phyloP scores from a whole-genome alignment of 2,888 invertebrate species.

The Prosopocoilus inquinatus region DNA sequence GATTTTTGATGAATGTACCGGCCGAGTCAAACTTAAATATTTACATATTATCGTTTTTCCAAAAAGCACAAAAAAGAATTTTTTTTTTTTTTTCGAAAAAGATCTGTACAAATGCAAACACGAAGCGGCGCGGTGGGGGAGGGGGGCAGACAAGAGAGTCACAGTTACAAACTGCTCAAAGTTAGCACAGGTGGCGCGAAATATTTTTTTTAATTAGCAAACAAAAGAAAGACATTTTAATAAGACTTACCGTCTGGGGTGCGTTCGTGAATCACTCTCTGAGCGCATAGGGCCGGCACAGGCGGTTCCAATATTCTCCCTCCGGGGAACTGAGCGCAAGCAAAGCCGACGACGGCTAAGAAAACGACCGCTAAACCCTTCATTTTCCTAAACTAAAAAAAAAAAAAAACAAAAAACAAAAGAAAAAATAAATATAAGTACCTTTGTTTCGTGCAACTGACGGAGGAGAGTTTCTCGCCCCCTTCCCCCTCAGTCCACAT shows the following conservation, averaged over 20 bases:
- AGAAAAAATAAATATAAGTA: neutral
- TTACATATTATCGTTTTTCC: too few relatives aligned
- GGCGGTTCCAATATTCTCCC: constrained; percentile 79
- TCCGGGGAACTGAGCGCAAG: constrained; percentile 69
- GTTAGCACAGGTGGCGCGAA: too few relatives aligned
- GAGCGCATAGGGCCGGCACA: constrained; percentile 71
- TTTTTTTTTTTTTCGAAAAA: too few relatives aligned
- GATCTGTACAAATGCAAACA: too few relatives aligned
- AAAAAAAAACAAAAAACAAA: constrained; percentile 13
- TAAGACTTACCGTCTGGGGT: constrained; percentile 67
- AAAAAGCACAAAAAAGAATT: too few relatives aligned
- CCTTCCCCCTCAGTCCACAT: neutral
- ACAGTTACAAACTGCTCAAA: too few relatives aligned
- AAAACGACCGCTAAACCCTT: constrained; percentile 39
- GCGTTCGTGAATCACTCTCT: constrained; percentile 70
- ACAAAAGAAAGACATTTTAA: constrained; percentile 3
- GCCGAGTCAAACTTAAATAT: too few relatives aligned
- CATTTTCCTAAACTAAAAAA: constrained; percentile 24
- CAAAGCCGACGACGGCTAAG: constrained; percentile 50
- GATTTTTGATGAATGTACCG: too few relatives aligned
- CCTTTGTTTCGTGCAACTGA: neutral
- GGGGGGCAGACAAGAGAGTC: too few relatives aligned
- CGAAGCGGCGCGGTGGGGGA: too few relatives aligned
- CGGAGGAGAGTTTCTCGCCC: neutral
- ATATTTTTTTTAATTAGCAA: neutral